These are phyloP conservation scores for Cisticola juncidis DNA, from an alignment of 2,113 vertebrate species.

Conservation along the genomic window DNA sequence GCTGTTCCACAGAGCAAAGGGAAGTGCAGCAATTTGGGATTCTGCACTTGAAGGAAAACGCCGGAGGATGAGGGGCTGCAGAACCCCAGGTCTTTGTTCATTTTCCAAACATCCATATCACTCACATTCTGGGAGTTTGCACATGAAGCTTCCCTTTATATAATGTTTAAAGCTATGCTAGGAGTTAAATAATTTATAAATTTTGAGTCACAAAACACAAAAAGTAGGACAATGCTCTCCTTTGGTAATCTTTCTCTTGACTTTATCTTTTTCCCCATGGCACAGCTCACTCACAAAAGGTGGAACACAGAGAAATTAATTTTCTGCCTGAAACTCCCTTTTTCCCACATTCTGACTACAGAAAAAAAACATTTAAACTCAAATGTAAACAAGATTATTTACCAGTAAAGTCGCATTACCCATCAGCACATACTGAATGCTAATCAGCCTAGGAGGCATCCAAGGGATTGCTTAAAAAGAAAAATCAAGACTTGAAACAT, in stretches of 20 bases:
- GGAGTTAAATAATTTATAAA: not conserved
- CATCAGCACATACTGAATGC: not conserved
- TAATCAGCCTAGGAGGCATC: not conserved
- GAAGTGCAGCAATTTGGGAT: rapidly evolving
- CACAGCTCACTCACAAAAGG: not conserved
- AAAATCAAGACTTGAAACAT: not conserved
- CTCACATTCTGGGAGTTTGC: not conserved
- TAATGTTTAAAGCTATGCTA: not conserved
- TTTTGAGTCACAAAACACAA: not conserved
- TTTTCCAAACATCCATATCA: not conserved
- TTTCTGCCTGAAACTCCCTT: not conserved
- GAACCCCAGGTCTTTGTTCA: not conserved
- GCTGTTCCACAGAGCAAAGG: not conserved
- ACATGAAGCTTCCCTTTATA: not conserved
- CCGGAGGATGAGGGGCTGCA: not conserved
- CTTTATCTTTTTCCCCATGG: not conserved
- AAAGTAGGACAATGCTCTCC: not conserved
- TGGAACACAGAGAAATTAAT: not conserved
- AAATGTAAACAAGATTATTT: not conserved
- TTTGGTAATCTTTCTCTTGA: not conserved
- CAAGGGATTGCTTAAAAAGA: not conserved
- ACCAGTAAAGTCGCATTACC: not conserved
- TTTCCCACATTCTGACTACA: not conserved
- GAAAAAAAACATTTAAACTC: not conserved
- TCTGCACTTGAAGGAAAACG: not conserved